These are phyloP conservation scores for Festucalex cinctus DNA, from an alignment of 2,113 vertebrate genomes.

Conservation along the genomic window DNA sequence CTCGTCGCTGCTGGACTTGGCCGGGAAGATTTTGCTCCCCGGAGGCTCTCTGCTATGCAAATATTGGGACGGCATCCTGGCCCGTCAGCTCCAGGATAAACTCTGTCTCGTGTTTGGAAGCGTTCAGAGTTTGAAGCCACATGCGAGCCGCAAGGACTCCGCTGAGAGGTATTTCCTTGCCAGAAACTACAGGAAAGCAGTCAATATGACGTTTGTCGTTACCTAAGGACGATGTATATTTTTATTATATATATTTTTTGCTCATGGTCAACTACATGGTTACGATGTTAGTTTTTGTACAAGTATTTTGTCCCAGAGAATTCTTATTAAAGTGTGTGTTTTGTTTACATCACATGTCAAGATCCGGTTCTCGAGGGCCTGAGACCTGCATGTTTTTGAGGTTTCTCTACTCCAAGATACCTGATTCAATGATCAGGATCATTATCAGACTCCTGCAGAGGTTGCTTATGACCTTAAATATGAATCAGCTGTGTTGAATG, in stretches of 20 bases:
- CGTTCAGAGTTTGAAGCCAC: constrained; percentile 80
- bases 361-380: too few relatives aligned
- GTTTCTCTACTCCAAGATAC: too few relatives aligned
- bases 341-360: too few relatives aligned
- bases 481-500: too few relatives aligned
- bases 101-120: constrained; percentile 74
- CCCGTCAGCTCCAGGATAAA: constrained; percentile 68
- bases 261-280: too few relatives aligned
- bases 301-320: background rate
- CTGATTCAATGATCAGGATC: too few relatives aligned
- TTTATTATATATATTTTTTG: too few relatives aligned
- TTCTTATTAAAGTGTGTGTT: background rate
- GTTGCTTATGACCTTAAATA: too few relatives aligned
- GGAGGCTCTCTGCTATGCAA: constrained; percentile 86
- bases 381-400: too few relatives aligned
- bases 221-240: background rate
- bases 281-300: background rate
- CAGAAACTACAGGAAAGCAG: constrained; percentile 65
- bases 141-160: constrained; percentile 87
- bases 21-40: constrained; percentile 69
- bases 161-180: constrained; percentile 85
- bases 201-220: constrained; percentile 5
- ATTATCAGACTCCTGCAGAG: too few relatives aligned
- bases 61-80: constrained; percentile 84
- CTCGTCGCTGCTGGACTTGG: constrained; percentile 74